Evolutionary conservation across 2,797 vertebrate species (phyloP).

Genomic region (Molossus molossus): DNA sequence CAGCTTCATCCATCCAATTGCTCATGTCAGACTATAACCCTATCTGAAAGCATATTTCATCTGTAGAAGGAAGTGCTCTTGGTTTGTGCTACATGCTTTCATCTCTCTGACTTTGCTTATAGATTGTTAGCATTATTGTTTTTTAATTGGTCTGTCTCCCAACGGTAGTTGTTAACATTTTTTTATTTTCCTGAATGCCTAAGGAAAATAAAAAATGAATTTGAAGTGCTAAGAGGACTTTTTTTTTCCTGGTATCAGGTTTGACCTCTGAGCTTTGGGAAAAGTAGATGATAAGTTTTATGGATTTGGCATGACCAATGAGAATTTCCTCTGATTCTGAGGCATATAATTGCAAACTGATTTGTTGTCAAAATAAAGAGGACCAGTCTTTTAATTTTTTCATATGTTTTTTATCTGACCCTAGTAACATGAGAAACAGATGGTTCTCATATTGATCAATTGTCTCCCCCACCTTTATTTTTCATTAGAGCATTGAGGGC

Average conservation of each 20-base stretch:
- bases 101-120: neutral
- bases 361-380: constrained; percentile 48
- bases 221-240: neutral
- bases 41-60: constrained; percentile 35
- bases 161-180: neutral
- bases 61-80: neutral
- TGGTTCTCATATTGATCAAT: constrained; percentile 30
- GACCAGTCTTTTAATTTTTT: constrained; percentile 59
- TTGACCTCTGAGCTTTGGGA: neutral
- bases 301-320: constrained; percentile 49
- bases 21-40: neutral
- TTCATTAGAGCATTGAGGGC: neutral
- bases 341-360: constrained; percentile 32
- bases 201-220: neutral
- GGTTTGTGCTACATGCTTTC: neutral
- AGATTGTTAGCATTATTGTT: neutral
- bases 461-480: constrained; percentile 2
- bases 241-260: neutral
- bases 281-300: constrained; percentile 45
- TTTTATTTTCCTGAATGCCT: constrained; percentile 32
- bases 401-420: constrained; percentile 46
- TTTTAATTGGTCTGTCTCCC: neutral
- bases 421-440: neutral
- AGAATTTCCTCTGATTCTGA: constrained; percentile 60
- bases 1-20: neutral